Evolutionary conservation across 1,140 invertebrate species (phyloP).

Genomic region (Nebria ingens): DNA sequence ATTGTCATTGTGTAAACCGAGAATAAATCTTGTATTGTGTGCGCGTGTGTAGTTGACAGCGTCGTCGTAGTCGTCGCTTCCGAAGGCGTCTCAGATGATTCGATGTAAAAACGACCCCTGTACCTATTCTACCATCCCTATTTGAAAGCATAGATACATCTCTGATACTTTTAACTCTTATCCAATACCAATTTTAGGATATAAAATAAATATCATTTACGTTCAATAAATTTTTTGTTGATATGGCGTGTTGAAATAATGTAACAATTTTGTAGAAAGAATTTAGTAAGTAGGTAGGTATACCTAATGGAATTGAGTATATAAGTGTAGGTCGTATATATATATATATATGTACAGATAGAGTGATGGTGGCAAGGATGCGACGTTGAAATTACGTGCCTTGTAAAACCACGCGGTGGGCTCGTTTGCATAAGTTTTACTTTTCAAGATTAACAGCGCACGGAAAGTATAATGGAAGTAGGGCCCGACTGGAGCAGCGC

Average conservation of each 20-base stretch:
- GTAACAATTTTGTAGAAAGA: too few relatives aligned
- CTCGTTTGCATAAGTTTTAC: slow-evolving; percentile 34
- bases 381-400: slow-evolving; percentile 26
- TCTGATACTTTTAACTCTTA: background rate
- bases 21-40: slow-evolving; percentile 7
- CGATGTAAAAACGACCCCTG: background rate
- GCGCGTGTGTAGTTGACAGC: background rate
- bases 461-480: slow-evolving; percentile 30
- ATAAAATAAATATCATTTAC: too few relatives aligned
- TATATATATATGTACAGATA: too few relatives aligned
- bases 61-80: too few relatives aligned
- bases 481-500: slow-evolving; percentile 2
- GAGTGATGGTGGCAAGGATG: too few relatives aligned
- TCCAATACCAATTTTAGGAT: background rate
- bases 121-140: background rate
- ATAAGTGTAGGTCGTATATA: too few relatives aligned
- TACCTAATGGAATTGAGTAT: too few relatives aligned
- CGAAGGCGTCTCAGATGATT: background rate
- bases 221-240: too few relatives aligned
- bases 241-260: too few relatives aligned
- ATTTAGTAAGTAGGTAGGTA: too few relatives aligned
- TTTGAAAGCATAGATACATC: too few relatives aligned
- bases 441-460: slow-evolving; percentile 30
- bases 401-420: slow-evolving; percentile 31
- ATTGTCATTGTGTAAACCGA: slow-evolving; percentile 4